Conservation (phyloP, 2,888 invertebrate genomes). For the Pseudococcus longispinus region DNA sequence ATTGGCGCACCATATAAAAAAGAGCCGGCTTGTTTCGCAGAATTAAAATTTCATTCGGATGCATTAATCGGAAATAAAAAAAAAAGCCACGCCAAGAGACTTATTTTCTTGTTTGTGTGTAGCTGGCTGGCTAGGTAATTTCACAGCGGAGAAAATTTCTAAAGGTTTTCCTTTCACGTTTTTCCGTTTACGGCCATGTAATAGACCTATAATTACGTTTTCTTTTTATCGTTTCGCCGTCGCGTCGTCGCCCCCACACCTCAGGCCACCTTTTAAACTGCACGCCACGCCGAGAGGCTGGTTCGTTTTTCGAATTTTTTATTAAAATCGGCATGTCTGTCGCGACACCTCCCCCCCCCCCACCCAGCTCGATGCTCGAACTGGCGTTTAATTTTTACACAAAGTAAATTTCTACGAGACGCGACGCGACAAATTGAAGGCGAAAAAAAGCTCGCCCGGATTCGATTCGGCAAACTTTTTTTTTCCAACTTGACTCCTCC, state of each 20-base stretch:
- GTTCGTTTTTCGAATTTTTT: conserved; percentile 24
- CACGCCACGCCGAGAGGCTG: too few relatives aligned
- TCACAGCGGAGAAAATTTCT: conserved; percentile 24
- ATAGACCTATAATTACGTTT: conserved; percentile 37
- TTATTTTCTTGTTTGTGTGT: conserved; percentile 5
- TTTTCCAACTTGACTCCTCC: background rate
- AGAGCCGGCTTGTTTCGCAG: background rate
- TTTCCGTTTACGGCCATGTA: conserved; percentile 35
- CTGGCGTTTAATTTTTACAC: background rate
- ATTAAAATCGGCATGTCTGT: conserved; percentile 30
- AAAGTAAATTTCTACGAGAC: background rate
- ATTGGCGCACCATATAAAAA: background rate
- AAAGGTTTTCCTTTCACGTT: conserved; percentile 37
- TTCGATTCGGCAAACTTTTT: conserved; percentile 25
- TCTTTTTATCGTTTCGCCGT: conserved; percentile 18
- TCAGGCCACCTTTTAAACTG: too few relatives aligned
- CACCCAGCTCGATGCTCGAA: too few relatives aligned
- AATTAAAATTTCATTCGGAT: conserved; percentile 17
- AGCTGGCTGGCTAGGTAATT: background rate
- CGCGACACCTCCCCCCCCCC: background rate
- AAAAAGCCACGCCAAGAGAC: background rate
- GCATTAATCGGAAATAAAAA: conserved; percentile 30
- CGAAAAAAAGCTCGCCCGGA: background rate
- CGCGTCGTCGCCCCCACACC: too few relatives aligned
- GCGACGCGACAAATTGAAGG: background rate